A percentile compares a stretch with the other conserved stretches of the same genome.
Evolutionary conservation across 2,113 vertebrate genomes (phyloP).

Genomic region (Tilapia sparmanii): DNA sequence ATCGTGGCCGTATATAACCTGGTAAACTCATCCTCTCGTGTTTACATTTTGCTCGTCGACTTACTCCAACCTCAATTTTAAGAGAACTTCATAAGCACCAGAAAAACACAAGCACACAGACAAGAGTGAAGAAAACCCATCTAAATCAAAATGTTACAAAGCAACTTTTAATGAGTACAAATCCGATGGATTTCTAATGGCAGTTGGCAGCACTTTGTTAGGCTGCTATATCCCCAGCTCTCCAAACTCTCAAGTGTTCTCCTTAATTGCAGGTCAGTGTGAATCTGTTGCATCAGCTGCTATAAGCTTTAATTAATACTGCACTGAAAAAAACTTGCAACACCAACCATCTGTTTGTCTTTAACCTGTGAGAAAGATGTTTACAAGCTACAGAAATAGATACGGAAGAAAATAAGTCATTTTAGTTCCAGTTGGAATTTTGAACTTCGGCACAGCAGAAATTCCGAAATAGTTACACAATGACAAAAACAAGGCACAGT

Average conservation of each 20-base stretch:
- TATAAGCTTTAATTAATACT: slow-evolving; percentile 64
- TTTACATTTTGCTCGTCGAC: not conserved
- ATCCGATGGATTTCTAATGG: not conserved
- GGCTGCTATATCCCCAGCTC: slow-evolving; percentile 12
- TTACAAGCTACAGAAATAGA: not conserved
- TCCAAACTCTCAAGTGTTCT: slow-evolving; percentile 53
- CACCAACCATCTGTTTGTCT: slow-evolving; percentile 60
- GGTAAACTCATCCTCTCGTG: not conserved
- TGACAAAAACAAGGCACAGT: not conserved
- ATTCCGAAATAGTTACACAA: not conserved
- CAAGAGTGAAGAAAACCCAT: not conserved
- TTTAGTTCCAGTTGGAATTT: not conserved
- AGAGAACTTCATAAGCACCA: not conserved
- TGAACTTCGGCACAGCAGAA: not conserved
- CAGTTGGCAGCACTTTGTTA: not conserved
- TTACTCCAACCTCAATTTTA: not conserved
- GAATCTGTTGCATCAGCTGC: slow-evolving; percentile 62
- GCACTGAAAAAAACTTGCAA: slow-evolving; percentile 19
- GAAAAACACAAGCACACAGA: not conserved
- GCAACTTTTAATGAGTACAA: slow-evolving; percentile 27
- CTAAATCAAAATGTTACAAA: slow-evolving; percentile 26
- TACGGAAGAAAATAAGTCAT: not conserved
- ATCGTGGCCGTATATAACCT: not conserved
- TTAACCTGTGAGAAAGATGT: slow-evolving; percentile 34
- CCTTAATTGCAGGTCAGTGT: slow-evolving; percentile 67